A percentile compares a stretch with the other conserved stretches of the same genome.
Evolutionary conservation across 2,113 vertebrate species (phyloP).

Genomic region (Anguilla japonica): DNA sequence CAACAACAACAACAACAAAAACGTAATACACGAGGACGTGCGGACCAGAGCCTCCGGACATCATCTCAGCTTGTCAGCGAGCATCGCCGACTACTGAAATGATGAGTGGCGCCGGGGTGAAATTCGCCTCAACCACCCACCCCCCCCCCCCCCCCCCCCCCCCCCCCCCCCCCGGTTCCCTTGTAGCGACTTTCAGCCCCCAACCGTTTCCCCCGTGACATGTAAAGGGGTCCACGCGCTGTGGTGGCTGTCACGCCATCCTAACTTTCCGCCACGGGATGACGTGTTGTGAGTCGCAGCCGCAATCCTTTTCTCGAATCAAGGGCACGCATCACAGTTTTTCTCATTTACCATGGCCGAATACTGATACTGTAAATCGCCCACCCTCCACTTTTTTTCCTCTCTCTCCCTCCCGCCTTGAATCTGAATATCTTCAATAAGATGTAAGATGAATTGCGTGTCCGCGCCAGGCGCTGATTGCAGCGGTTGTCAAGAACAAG

Average conservation of each 20-base stretch:
- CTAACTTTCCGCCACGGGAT: too few species aligned
- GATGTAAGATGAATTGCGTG: neutral
- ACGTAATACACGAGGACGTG: neutral
- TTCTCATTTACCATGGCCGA: neutral
- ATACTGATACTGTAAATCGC: constrained; percentile 10
- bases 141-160: too few species aligned
- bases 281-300: neutral
- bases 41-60: neutral
- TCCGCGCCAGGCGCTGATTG: constrained; percentile 2
- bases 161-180: neutral
- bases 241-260: neutral
- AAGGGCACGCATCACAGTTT: neutral
- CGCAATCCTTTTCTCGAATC: neutral
- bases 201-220: neutral
- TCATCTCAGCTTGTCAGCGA: neutral
- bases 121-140: neutral
- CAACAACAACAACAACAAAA: neutral
- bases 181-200: neutral
- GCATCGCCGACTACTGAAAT: neutral
- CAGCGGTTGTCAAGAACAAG: neutral
- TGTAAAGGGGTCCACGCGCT: neutral
- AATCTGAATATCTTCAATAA: neutral
- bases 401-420: constrained; percentile 3
- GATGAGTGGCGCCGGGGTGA: neutral
- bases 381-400: neutral